Percentiles rank a stretch among this genome's conserved stretches.
Conservation (phyloP, 2,888 invertebrate genomes). For the Atrina japonica region DNA sequence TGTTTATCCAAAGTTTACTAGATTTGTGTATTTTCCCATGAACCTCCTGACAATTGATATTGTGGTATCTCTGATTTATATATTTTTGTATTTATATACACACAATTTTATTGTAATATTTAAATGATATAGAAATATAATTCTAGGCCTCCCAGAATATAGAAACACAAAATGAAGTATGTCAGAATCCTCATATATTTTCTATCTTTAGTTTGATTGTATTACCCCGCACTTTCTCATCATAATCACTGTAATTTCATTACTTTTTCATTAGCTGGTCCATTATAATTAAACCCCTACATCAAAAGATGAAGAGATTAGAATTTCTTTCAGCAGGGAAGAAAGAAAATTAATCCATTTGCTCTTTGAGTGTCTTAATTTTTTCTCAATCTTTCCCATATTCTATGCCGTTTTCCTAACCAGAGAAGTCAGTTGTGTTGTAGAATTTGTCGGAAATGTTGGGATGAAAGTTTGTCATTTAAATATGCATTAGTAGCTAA, state of each 20-base stretch:
- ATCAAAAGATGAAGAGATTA: conserved; percentile 24
- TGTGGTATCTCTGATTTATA: no score
- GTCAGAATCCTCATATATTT: no score
- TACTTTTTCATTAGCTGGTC: conserved; percentile 56
- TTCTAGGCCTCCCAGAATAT: no score
- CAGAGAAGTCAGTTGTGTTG: neutral
- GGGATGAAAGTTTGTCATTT: conserved; percentile 12
- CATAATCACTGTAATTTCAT: conserved; percentile 60
- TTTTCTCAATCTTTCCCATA: neutral
- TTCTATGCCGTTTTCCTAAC: neutral
- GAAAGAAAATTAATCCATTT: conserved; percentile 5
- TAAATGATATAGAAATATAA: no score
- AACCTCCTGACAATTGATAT: no score
- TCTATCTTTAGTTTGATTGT: no score
- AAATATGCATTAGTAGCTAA: conserved; percentile 20
- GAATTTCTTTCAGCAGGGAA: conserved; percentile 13
- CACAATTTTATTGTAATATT: no score
- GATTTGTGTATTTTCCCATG: no score
- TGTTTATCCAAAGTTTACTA: no score
- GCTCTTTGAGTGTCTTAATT: conserved; percentile 9
- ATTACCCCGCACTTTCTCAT: conserved; percentile 11
- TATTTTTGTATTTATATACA: no score
- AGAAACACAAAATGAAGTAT: no score
- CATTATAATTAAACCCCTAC: conserved; percentile 54
- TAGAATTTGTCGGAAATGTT: no score